phyloP scores from a whole-genome alignment of 2,113 vertebrate genomes.

The Urocitellus parryii region DNA sequence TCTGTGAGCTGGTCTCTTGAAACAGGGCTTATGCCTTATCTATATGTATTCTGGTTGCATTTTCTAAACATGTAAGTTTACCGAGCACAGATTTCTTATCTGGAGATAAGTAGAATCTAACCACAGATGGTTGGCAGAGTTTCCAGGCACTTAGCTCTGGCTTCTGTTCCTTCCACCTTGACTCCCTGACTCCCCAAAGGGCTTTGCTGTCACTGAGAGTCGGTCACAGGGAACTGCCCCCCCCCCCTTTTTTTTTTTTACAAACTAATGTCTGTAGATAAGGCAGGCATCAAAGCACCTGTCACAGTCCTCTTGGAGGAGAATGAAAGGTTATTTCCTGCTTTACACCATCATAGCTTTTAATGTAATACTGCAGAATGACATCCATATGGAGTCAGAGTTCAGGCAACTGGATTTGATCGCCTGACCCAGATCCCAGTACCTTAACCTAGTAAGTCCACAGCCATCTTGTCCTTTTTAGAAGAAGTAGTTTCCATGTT shows the following conservation, averaged over 20 bases:
- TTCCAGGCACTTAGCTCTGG: neutral
- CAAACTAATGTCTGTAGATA: neutral
- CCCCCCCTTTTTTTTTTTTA: neutral
- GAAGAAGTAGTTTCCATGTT: neutral
- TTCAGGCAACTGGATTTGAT: neutral
- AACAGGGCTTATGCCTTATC: neutral
- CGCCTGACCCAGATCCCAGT: neutral
- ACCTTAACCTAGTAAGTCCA: neutral
- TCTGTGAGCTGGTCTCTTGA: neutral
- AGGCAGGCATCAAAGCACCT: neutral
- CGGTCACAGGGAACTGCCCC: neutral
- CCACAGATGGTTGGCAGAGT: neutral
- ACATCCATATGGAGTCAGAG: neutral
- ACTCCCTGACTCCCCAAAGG: neutral
- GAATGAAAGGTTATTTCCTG: neutral
- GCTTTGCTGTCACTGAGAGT: neutral
- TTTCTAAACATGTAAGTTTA: neutral
- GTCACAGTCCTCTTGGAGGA: neutral
- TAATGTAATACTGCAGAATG: neutral
- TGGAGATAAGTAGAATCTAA: neutral
- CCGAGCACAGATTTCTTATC: conserved; percentile 14
- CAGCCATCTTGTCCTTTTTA: neutral
- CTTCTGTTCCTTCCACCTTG: neutral
- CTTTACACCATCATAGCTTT: neutral
- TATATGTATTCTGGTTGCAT: neutral